Base-by-base conservation (phyloP, 2,113 vertebrate species). In the Erinaceus europaeus region DNA sequence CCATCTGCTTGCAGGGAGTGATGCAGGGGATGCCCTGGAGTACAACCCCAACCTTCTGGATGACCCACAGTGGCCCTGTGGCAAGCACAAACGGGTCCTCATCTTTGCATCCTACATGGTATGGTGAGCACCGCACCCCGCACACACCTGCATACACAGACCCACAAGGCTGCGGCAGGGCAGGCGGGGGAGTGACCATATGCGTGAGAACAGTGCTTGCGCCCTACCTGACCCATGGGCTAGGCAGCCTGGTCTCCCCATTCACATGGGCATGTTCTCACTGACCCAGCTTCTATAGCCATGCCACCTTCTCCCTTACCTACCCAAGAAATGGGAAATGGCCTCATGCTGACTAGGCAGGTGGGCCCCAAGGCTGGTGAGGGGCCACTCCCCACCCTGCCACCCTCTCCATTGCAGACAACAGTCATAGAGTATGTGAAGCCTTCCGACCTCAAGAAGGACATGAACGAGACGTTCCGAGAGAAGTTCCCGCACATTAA, bases 391-490 rank as follows among this genome's bases (percentile, higher is more conserved):
- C 61, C 10, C 36, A 32, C 13, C 75, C 81, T 52, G 14, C 65
- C 9, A 52, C 61, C 23, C 74, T 21, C 84, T n/a, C 71, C 1
- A n/a, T n/a, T n/a, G 64, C 96, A 99, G 99, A 99, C 99, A 14
- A 99, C 99, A 0, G 98, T 99, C 36, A 99, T 99, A 42, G 99
- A 99, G 92, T 99, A 99, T 0, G 99, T 99, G 94, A 99, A 99
- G 90, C 99, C 99, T 0, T 98, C 98, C 0, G 99, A 99, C 95
- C 97, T 99, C 97, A 99, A 99, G 95, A 99, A 99, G 93, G 99
- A 99, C 97, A 99, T 99, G 99, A 99, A 99, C 8, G 99, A 99
- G 97, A 99, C 98, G 0, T 99, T 99, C 62, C 98, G 98, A 90
- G 99, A 99, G 93, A 99, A 99, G 96, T 99, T 98, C 94, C 99